These are phyloP conservation scores for Polymixis lichenea DNA, from an alignment of 2,888 invertebrate genomes.

Conservation along the genomic window DNA sequence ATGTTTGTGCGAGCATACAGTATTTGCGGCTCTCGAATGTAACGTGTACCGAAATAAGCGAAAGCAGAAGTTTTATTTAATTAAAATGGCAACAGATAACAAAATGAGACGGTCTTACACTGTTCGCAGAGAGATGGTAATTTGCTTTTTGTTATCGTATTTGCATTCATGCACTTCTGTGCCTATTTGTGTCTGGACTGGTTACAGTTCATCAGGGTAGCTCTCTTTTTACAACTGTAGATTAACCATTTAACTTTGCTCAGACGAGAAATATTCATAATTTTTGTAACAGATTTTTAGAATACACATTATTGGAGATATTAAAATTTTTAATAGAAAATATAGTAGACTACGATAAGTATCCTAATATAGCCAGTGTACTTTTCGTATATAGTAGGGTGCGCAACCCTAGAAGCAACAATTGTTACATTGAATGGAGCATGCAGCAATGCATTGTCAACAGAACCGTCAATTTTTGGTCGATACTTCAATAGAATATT, in stretches of 20 bases:
- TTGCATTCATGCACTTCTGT: neutral
- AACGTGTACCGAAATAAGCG: neutral
- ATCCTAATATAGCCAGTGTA: too few species aligned
- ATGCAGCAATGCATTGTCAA: neutral
- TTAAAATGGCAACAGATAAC: neutral
- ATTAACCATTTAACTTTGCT: too few species aligned
- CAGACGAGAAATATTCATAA: too few species aligned
- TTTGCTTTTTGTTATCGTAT: neutral
- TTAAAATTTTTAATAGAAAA: too few species aligned
- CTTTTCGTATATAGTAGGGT: too few species aligned
- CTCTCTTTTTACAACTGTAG: too few species aligned
- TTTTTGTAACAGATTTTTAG: too few species aligned
- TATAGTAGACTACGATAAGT: too few species aligned
- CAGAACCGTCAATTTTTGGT: neutral
- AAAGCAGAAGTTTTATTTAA: neutral
- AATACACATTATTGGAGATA: too few species aligned
- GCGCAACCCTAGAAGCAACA: too few species aligned
- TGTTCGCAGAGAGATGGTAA: neutral
- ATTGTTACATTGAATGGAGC: constrained; percentile 5
- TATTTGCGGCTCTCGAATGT: neutral
- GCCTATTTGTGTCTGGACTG: neutral
- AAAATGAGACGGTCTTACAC: neutral
- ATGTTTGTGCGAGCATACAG: too few species aligned
- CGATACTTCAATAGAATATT: constrained; percentile 5
- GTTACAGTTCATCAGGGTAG: neutral